Evolutionary conservation across 2,888 invertebrate genomes (phyloP).

Genomic region (Acanthopleura granulata): DNA sequence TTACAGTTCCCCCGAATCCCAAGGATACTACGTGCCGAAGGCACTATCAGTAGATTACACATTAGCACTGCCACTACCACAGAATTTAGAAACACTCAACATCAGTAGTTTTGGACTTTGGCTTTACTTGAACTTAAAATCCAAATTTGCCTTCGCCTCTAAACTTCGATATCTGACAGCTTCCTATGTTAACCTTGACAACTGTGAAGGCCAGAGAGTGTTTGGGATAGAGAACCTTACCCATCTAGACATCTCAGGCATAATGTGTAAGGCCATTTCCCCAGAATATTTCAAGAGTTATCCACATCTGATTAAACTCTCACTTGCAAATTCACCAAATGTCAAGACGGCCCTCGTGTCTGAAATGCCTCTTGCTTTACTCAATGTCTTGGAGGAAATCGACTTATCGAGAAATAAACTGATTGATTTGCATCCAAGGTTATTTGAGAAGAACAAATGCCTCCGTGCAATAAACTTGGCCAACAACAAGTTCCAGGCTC

Average conservation of each 20-base stretch:
- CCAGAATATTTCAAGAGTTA: background rate
- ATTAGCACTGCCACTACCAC: background rate
- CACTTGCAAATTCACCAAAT: background rate
- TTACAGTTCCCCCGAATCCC: background rate
- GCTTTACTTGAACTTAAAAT: background rate
- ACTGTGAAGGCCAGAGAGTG: background rate
- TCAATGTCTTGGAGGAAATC: background rate
- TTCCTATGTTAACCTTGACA: background rate
- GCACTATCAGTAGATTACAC: background rate
- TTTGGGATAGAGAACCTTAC: background rate
- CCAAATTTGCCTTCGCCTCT: background rate
- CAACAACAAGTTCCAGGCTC: background rate
- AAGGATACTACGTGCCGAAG: background rate
- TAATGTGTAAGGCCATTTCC: background rate
- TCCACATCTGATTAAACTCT: background rate
- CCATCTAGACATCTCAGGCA: background rate
- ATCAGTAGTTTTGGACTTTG: background rate
- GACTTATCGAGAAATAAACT: background rate
- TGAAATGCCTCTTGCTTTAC: background rate
- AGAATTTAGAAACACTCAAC: background rate
- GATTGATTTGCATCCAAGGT: background rate
- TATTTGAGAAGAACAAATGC: background rate
- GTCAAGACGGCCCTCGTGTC: background rate
- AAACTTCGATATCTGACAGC: background rate
- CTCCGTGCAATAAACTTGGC: background rate